Percentiles rank a stretch among this genome's conserved stretches.
phyloP scores from a whole-genome alignment of 2,797 vertebrate species.

The Melanotaenia pygmaea region DNA sequence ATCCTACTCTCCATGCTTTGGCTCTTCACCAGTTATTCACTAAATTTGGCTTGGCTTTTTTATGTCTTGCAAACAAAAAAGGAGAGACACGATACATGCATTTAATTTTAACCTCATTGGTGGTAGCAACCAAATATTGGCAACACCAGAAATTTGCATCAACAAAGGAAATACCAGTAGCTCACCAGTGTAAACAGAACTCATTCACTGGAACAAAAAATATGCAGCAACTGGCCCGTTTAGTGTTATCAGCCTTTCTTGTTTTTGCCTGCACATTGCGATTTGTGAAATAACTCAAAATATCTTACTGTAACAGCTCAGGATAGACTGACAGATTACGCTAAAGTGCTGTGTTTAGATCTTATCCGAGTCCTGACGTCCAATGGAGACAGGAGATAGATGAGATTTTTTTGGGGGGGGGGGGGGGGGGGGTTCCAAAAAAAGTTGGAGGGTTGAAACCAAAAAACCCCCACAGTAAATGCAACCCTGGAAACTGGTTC shows the following conservation, averaged over 20 bases:
- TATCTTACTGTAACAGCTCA: neutral
- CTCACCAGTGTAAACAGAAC: neutral
- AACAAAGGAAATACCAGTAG: neutral
- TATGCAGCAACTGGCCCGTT: neutral
- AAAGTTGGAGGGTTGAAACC: too few species aligned
- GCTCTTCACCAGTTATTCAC: too few species aligned
- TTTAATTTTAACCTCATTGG: too few species aligned
- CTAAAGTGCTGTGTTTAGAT: slow-evolving; percentile 3
- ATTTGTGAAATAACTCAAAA: neutral
- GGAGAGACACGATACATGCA: neutral
- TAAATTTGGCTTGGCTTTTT: too few species aligned
- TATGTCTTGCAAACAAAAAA: neutral
- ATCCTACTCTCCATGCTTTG: too few species aligned
- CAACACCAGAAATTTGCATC: neutral
- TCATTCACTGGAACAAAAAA: neutral
- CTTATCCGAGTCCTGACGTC: slow-evolving; percentile 26
- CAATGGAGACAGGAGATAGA: slow-evolving; percentile 32
- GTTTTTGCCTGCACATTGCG: neutral
- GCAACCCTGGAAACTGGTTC: too few species aligned
- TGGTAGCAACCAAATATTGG: too few species aligned
- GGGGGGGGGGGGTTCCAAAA: too few species aligned
- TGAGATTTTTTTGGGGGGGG: slow-evolving; percentile 11
- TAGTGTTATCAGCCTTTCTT: neutral
- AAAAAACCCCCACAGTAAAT: too few species aligned
- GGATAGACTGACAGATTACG: slow-evolving; percentile 1